Conservation (phyloP, 92 coral and sea anemone species). For the Porites cylindrica region DNA sequence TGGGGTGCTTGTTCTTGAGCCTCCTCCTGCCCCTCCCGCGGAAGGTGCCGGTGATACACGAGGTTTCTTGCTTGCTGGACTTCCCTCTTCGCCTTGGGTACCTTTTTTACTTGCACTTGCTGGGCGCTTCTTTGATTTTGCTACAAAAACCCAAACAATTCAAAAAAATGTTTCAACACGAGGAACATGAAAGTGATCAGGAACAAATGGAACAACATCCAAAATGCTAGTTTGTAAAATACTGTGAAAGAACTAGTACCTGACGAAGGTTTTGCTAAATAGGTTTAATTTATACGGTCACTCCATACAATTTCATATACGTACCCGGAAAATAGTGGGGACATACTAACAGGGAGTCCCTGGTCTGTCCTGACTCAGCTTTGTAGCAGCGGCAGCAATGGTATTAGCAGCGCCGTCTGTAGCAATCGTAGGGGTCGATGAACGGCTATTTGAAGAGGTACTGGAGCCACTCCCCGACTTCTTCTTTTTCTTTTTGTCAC, state of each 20-base stretch:
- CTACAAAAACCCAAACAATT: background rate
- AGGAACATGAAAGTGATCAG: too few relatives aligned
- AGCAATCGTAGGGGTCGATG: constrained; percentile 93
- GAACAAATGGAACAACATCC: too few relatives aligned
- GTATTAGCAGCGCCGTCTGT: constrained; percentile 78
- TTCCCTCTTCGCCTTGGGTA: constrained; percentile 45
- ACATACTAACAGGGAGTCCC: constrained; percentile 84
- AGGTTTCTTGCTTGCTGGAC: constrained; percentile 82
- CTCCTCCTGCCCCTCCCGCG: constrained; percentile 46
- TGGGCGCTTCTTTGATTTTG: constrained; percentile 87
- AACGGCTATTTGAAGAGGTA: constrained; percentile 94
- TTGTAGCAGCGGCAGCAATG: constrained; percentile 90
- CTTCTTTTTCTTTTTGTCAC: constrained; percentile 85
- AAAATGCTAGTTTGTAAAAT: too few relatives aligned
- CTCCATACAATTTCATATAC: too few relatives aligned
- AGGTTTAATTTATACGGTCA: too few relatives aligned
- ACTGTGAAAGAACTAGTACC: too few relatives aligned
- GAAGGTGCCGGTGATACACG: constrained; percentile 84
- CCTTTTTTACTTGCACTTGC: constrained; percentile 61
- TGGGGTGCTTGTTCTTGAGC: constrained; percentile 79
- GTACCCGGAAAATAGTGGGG: background rate
- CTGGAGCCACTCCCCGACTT: constrained; percentile 94
- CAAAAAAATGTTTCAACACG: background rate
- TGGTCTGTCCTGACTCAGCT: constrained; percentile 85
- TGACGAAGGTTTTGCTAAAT: too few relatives aligned